Evolutionary conservation across 1,140 invertebrate species (phyloP), one percentile per base, ranked within the genome.

Genomic region (Macrobrachium rosenbergii): DNA sequence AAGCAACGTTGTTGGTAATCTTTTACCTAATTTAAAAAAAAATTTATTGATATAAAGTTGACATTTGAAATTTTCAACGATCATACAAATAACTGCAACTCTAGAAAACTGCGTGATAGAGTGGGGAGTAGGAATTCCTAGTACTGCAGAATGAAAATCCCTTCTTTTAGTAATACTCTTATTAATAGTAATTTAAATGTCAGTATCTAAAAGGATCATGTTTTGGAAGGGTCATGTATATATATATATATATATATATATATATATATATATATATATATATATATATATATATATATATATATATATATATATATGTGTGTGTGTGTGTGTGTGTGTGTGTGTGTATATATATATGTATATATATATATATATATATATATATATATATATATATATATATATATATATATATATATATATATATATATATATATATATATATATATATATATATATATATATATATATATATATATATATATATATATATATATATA

Each of bases 371-470:
- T 64, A 64, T 81, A 81, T 16, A 76, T 37, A 43, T 17, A 76
- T 76, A 76, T 43, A 76, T n/a, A 77, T 77, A n/a, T n/a, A 52
- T 77, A 21, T 77, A 21, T 52, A 45, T 77, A 58, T 21, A 76
- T 76, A 76, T n/a, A n/a, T n/a, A n/a, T n/a, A n/a, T 52, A 52
- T 10, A 52, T 12, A 52, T 52, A 52, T 10, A 2, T 8, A 52
- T 10, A 45, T 69, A n/a, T 67, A 81, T 16, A 81, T 81, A 67
- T 43, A 81, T 67, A 81, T 43, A 81, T 67, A 67, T 43, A 52
- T 81, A 81, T 52, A 67, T 81, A 81, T 43, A 81, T 81, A 67
- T 43, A 81, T 81, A 81, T 43, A 81, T 81, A 81, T 69, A 81
- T 45, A 69, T 69, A 43, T 81, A 81, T 43, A 81, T 62, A 63